Base-by-base conservation (phyloP, 2,888 invertebrate species). In the Eilema sororculum region DNA sequence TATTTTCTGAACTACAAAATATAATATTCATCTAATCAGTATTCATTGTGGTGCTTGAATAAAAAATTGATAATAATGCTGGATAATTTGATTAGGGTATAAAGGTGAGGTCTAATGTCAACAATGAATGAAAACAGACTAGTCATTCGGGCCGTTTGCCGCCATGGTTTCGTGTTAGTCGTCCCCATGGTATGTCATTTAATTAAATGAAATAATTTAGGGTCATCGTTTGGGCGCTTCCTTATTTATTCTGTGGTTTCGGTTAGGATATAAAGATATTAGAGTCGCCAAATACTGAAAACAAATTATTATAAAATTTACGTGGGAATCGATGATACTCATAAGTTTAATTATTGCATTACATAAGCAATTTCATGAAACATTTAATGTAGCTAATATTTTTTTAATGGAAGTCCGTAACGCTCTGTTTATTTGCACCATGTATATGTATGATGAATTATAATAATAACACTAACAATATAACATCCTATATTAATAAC, bases 391-490 rank as follows among this genome's bases (percentile, higher is more conserved):
- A 22, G n/a, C n/a, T n/a, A n/a, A 30, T 22, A 57, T 33, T 22
- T 52, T 12, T 46, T 8, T 63, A 63, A 41, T 63, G 25, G 20
- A 46, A 52, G 20, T 20, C 22, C 20, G 67, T 67, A 46, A 52
- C 59, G 59, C 67, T 67, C 60, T 60, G 46, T 30, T 60, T 60
- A 52, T 52, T 52, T 28, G 28, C 30, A 46, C 22, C 41, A 67
- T 28, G 60, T 67, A 46, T 60, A 67, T 30, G 46, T 46, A 30
- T 52, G 28, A 65, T 30, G 22, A 28, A 57, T 24, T 56, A 37
- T 67, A 46, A 41, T 60, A 69, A 56, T 66, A 63, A 59, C 63
- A n/a, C 13, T 41, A n/a, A 22, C 6, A 65, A 65, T 65, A 10
- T 57, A 22, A 33, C 30, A 65, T 65, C 57, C 65, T 33, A 65